A percentile compares a stretch with the other conserved stretches of the same genome.
Evolutionary conservation across 2,888 invertebrate species (phyloP).

Genomic region (Antheraea assamensis): DNA sequence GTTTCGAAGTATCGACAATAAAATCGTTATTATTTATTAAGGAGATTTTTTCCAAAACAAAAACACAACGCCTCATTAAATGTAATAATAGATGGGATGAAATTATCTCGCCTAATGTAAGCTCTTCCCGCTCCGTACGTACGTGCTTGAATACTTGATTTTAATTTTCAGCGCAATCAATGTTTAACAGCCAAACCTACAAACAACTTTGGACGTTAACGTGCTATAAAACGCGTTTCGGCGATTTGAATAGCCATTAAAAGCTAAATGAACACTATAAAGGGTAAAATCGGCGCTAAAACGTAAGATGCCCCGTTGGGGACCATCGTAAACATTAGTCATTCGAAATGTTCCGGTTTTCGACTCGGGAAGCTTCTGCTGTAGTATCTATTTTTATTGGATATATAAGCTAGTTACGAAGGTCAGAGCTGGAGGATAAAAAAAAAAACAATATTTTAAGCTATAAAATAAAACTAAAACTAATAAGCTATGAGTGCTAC

Average conservation of each 20-base stretch:
- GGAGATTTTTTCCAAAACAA: too few species aligned
- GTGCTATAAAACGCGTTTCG: slow-evolving; percentile 33
- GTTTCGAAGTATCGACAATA: too few species aligned
- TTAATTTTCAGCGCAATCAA: slow-evolving; percentile 14
- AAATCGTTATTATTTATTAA: too few species aligned
- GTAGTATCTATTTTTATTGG: not conserved
- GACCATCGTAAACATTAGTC: slow-evolving; percentile 37
- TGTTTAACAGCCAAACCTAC: slow-evolving; percentile 20
- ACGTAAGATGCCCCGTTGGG: slow-evolving; percentile 28
- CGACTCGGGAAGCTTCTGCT: slow-evolving; percentile 3
- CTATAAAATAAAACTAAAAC: too few species aligned
- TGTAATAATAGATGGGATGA: too few species aligned
- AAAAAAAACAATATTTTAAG: too few species aligned
- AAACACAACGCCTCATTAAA: too few species aligned
- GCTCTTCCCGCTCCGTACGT: not conserved
- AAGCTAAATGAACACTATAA: slow-evolving; percentile 43
- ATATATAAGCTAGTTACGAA: too few species aligned
- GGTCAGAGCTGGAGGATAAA: too few species aligned
- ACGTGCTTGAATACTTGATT: slow-evolving; percentile 14
- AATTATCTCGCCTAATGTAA: too few species aligned
- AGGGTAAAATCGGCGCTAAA: slow-evolving; percentile 38
- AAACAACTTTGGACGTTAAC: slow-evolving; percentile 25
- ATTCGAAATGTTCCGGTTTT: slow-evolving; percentile 23
- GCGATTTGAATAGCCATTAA: slow-evolving; percentile 38
- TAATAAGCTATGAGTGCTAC: too few species aligned